Evolutionary conservation across 53 echinoderm and acorn worm species (phyloP), one percentile per base, ranked within the genome.

Genomic region (Patiria pectinifera): DNA sequence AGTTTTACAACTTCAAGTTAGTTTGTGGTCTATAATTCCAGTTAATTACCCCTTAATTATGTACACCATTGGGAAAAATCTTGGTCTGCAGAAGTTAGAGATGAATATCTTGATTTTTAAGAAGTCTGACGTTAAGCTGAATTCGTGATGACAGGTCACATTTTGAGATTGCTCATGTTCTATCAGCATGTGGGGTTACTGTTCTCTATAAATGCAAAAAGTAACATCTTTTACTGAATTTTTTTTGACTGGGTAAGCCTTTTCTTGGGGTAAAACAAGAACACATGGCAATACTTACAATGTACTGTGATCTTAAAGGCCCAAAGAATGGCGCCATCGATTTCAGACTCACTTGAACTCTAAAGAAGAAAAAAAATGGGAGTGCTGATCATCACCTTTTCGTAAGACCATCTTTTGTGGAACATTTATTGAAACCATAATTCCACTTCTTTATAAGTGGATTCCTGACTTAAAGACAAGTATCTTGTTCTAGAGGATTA

Each of bases 301-400:
- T 81, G 24, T 49, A 90, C 23, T 81, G 80, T 19, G 90, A 80
- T 48, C 90, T 62, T 12, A 18, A 22, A 18, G 82, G 69, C 45
- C 80, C 90, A 81, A 80, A 81, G 81, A 90, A 90, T 13, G 90
- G 90, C 46, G 80, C 80, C 90, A 90, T 47, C n/a, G 90, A 63
- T 16, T 23, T 46, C 6, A 63, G 21, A 46, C 80, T 66, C 14
- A 81, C 90, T 69, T 81, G 80, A 81, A 62, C 13, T 15, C 90
- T 90, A 70, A 22, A 78, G 15, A 76, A 47, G 18, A 59, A 46
- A 18, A 6, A 45, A 2, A 76, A 11, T 16, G 16, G 0, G 13
- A 47, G 12, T 11, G 6, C 12, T 78, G 3, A 78, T 35, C 13
- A 13, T 16, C 78, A 45, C 24, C 80, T 79, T 16, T 22, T 11